phyloP scores from a whole-genome alignment of 2,888 invertebrate genomes.

The Brachynemurus nebulosus region DNA sequence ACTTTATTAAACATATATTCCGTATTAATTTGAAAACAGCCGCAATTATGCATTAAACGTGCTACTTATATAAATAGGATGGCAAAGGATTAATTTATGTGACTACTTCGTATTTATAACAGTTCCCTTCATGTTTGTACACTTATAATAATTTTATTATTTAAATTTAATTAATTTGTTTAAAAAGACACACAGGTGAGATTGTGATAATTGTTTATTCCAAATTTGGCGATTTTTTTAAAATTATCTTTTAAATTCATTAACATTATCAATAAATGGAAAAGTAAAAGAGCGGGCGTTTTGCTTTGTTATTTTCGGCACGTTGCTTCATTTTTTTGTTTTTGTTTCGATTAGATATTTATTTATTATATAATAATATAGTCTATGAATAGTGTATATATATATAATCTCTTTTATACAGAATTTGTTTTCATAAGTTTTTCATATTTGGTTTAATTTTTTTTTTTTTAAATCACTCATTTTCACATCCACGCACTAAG shows the following conservation, averaged over 20 bases:
- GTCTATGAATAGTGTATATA: not conserved
- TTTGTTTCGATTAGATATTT: not conserved
- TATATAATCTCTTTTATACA: too few relatives aligned
- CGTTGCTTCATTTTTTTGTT: not conserved
- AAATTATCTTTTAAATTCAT: constrained; percentile 8
- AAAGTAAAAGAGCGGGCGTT: not conserved
- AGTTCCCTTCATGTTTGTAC: too few relatives aligned
- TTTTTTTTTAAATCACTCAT: not conserved
- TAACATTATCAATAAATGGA: not conserved
- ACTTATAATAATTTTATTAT: too few relatives aligned
- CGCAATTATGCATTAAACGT: too few relatives aligned
- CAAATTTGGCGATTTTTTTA: not conserved
- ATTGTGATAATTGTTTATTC: constrained; percentile 21
- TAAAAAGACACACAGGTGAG: constrained; percentile 27
- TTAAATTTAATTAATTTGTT: not conserved
- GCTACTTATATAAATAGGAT: too few relatives aligned
- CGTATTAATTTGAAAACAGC: too few relatives aligned
- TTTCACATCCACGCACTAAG: not conserved
- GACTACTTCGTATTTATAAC: too few relatives aligned
- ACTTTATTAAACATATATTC: too few relatives aligned
- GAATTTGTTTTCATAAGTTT: too few relatives aligned
- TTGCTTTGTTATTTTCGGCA: constrained; percentile 3
- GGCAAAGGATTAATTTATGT: too few relatives aligned
- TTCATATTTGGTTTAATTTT: too few relatives aligned
- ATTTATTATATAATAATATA: not conserved